Conservation (phyloP, 2,888 invertebrate species). For the Torymus tubicola region DNA sequence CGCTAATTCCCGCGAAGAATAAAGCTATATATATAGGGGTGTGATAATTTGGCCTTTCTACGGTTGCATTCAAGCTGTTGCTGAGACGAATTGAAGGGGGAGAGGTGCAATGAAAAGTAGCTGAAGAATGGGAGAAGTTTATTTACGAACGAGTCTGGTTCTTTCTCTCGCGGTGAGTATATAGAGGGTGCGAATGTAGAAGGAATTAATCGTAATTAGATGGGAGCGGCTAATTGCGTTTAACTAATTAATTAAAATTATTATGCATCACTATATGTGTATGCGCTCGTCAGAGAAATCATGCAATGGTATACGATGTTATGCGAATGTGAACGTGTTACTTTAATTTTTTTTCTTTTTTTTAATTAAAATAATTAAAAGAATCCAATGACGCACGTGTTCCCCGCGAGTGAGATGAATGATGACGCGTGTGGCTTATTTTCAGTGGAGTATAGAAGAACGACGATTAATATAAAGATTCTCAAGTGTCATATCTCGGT, state of each 20-base stretch:
- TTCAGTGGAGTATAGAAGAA: too few species aligned
- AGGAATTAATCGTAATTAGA: conserved; percentile 23
- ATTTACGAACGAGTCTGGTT: conserved; percentile 13
- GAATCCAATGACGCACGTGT: too few species aligned
- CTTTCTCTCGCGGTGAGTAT: too few species aligned
- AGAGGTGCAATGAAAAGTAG: background rate
- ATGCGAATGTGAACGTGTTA: too few species aligned
- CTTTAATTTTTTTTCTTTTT: too few species aligned
- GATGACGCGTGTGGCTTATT: too few species aligned
- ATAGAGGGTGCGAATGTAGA: too few species aligned
- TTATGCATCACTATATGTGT: background rate
- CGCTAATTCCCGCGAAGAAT: conserved; percentile 38
- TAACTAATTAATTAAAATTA: conserved; percentile 36
- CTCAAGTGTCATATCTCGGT: too few species aligned
- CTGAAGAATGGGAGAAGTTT: conserved; percentile 6
- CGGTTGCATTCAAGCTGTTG: conserved; percentile 21
- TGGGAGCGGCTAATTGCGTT: conserved; percentile 8
- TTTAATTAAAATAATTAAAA: conserved; percentile 8
- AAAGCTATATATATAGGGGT: background rate
- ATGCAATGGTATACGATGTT: too few species aligned
- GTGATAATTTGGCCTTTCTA: background rate
- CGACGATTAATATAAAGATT: too few species aligned
- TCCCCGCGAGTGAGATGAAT: too few species aligned
- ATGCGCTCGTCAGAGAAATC: background rate
- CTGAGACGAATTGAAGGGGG: conserved; percentile 33